Evolutionary conservation across 2,888 invertebrate species (phyloP), one percentile per base, ranked within the genome.

Genomic region (Eilema griseolum): DNA sequence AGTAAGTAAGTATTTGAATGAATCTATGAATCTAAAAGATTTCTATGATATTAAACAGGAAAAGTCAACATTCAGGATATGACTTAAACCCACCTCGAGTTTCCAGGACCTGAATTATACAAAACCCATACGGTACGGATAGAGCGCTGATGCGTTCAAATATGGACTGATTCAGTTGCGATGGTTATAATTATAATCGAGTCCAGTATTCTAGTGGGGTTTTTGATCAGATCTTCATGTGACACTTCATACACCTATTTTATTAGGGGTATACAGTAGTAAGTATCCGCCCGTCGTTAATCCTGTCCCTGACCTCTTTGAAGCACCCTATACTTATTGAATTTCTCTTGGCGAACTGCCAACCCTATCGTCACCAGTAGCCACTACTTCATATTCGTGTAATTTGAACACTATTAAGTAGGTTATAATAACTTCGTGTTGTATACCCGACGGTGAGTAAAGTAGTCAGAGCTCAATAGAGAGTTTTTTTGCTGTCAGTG

Each of bases 1-100:
- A 37, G 37, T 33, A 61, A 64, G 60, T 73, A 66, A 74, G 73
- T 37, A 37, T 37, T 37, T 11, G 33, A 37, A 37, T 37, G 33
- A 1, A 37, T 70, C 67, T 11, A 16, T 16, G 37, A 69, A 66
- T 72, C 41, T 57, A 31, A 26, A 11, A 46, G 7, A 46, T 16
- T 14, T 46, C 46, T 46, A 20, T 46, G 7, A 20, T 46, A 7
- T 46, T 0, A 46, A 46, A 20, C 3, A 4, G 14, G 0, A 16
- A 41, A 41, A 41, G 41, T 14, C 16, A 41, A 41, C 4, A 41
- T 46, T 7, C 46, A 46, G 46, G 33, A 41, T 41, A 41, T 1
- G 41, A 41, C 16, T n/a, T 52, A 20, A 52, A 52, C 2, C 52
- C 10, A 3, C 16, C 3, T 14, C 16, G 4, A 16, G 52, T 10